Conservation (phyloP, 2,888 invertebrate genomes). For the Amphipoea lucens region DNA sequence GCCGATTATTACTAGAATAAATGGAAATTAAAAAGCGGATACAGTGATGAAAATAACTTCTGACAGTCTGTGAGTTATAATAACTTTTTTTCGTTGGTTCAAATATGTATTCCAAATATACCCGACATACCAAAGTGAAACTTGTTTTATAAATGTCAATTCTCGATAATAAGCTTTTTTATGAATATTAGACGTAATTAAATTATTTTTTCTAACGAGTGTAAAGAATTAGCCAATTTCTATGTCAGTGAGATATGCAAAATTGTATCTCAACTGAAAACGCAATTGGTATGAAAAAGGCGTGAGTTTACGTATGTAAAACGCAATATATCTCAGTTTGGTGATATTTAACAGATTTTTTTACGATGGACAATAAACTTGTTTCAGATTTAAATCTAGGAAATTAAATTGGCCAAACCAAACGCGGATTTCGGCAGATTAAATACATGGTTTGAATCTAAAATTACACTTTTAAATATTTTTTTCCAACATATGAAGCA, state of each 20-base stretch:
- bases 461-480: conserved; percentile 33
- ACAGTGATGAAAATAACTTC: background rate
- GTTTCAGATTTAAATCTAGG: conserved; percentile 9
- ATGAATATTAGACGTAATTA: background rate
- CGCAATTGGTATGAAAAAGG: background rate
- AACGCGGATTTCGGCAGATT: conserved; percentile 17
- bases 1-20: background rate
- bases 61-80: conserved; percentile 23
- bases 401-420: conserved; percentile 19
- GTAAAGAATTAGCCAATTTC: background rate
- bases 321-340: background rate
- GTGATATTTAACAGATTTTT: background rate
- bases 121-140: background rate
- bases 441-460: conserved; percentile 26
- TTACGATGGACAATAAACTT: background rate
- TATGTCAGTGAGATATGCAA: background rate
- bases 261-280: background rate
- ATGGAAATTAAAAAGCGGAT: conserved; percentile 37
- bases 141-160: background rate
- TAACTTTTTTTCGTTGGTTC: background rate
- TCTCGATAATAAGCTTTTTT: background rate
- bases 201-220: background rate
- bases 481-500: too few species aligned
- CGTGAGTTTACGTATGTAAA: background rate
- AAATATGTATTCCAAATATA: background rate